Base-by-base conservation (phyloP, 2,888 invertebrate species). In the Drosophila neotestacea region DNA sequence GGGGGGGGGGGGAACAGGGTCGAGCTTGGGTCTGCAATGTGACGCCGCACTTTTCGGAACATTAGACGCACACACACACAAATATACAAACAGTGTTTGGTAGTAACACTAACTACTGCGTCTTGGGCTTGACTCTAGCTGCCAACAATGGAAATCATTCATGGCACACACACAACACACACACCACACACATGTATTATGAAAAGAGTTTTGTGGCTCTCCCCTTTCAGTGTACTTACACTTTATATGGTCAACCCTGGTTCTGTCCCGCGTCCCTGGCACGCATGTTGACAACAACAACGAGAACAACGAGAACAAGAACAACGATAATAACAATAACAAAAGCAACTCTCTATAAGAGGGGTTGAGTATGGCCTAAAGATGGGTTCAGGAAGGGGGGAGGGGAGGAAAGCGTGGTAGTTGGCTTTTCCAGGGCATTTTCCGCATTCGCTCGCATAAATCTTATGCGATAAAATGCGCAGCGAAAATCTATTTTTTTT, bases 61-160 rank as follows among this genome's bases (percentile, higher is more conserved):
- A 77, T 74, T 79, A 79, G 73, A 69, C 60, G 44, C 67, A 52
- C 36, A 68, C 38, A 66, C 60, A 55, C 58, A 47, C 42, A 55
- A 16, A 51, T 51, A 38, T 39, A 60, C 9, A 44, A n/a, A 52
- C 9, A 16, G 54, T 62, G 54, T 50, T 60, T 46, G 54, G 66
- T 60, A 70, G 65, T 65, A 39, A 69, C 47, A 59, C 58, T 59
- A 75, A 73, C 73, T 69, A 74, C 75, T 79, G 73, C 80, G 78
- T 70, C 80, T 78, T 75, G 51, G 44, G 58, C 63, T 61, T 42
- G 64, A 60, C 47, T 22, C 44, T 38, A 46, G 48, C 66, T 38
- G 83, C 75, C 84, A 78, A 85, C 84, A 85, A 85, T 85, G 84
- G 66, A 74, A 84, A 84, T 85, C 84, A 85, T 85, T 85, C 84